phyloP scores from a whole-genome alignment of 2,113 vertebrate genomes.

The Pseudopipra pipra region DNA sequence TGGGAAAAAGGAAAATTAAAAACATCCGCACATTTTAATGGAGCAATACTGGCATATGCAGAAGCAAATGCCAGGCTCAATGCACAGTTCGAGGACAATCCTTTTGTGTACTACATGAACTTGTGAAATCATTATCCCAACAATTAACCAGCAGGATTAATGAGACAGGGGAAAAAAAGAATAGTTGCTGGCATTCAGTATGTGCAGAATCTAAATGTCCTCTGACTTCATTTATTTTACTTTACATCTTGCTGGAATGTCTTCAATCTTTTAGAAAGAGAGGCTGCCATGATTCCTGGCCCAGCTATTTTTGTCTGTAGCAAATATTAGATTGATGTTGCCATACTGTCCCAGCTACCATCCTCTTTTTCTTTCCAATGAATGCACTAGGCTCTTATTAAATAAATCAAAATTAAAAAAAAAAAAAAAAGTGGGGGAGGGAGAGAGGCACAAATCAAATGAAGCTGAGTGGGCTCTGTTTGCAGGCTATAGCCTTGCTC shows the following conservation, averaged over 20 bases:
- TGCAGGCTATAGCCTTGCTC: slow-evolving; percentile 17
- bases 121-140: slow-evolving; percentile 51
- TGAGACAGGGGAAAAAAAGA: not conserved
- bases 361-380: not conserved
- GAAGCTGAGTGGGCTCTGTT: not conserved
- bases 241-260: not conserved
- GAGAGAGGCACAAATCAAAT: not conserved
- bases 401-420: not conserved
- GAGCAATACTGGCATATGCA: not conserved
- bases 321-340: not conserved
- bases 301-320: not conserved
- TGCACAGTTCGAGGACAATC: not conserved
- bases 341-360: not conserved
- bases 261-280: not conserved
- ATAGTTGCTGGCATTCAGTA: not conserved
- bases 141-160: slow-evolving; percentile 55
- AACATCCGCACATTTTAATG: slow-evolving; percentile 24
- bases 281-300: not conserved
- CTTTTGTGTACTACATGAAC: slow-evolving; percentile 42
- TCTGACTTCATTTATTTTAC: slow-evolving; percentile 7
- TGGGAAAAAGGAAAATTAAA: slow-evolving; percentile 15
- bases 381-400: slow-evolving; percentile 18
- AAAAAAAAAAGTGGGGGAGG: too few species aligned
- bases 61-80: not conserved
- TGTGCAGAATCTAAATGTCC: not conserved